Percentiles rank a stretch among this genome's conserved stretches.
Conservation (phyloP, 2,888 invertebrate genomes). For the Drosophila affinis region DNA sequence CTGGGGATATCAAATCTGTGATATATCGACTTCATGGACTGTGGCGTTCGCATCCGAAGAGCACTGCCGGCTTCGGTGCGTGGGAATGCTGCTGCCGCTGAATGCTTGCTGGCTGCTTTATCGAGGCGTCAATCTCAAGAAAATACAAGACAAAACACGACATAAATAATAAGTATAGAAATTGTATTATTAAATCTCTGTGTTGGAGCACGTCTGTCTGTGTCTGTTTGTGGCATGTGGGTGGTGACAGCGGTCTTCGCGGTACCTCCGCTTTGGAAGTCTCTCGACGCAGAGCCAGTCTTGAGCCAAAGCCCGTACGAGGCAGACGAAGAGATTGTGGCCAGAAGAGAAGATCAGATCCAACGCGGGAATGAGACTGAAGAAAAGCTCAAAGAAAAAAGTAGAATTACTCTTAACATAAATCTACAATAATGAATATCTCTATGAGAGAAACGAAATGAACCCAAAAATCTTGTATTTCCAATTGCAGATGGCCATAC, state of each 20-base stretch:
- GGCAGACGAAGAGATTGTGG: constrained; percentile 39
- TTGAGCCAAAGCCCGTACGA: constrained; percentile 41
- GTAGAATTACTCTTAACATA: constrained; percentile 44
- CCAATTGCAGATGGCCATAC: constrained; percentile 83
- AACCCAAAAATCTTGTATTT: background rate
- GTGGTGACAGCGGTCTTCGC: constrained; percentile 35
- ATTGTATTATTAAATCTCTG: constrained; percentile 50
- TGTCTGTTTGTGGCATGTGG: constrained; percentile 38
- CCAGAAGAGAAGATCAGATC: background rate
- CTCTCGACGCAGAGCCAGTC: constrained; percentile 45
- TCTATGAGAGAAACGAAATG: background rate
- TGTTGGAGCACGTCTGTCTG: constrained; percentile 34
- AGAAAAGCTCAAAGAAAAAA: constrained; percentile 48
- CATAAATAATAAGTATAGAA: constrained; percentile 64
- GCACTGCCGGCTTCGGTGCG: constrained; percentile 41
- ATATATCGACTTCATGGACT: background rate
- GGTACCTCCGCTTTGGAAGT: constrained; percentile 28
- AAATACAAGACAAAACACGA: constrained; percentile 37
- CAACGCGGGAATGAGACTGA: constrained; percentile 53
- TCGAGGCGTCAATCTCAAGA: constrained; percentile 65
- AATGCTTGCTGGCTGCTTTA: constrained; percentile 34
- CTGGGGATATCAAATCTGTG: constrained; percentile 16
- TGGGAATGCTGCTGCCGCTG: constrained; percentile 46
- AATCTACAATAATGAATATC: background rate
- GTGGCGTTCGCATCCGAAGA: constrained; percentile 5